phyloP scores from a whole-genome alignment of 2,113 vertebrate genomes.

The Macaca nemestrina region DNA sequence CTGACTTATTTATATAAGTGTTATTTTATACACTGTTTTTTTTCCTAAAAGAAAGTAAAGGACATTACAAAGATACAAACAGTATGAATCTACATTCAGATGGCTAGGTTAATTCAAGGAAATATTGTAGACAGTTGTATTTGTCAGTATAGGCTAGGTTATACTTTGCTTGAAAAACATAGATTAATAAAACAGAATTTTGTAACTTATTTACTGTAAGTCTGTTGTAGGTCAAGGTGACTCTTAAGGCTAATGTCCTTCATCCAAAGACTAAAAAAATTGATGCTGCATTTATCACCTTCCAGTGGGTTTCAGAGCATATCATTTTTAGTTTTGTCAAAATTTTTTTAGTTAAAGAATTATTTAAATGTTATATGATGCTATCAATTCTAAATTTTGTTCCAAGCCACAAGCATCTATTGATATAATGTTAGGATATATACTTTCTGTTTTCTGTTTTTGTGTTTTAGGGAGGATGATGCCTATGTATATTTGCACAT shows the following conservation, averaged over 20 bases:
- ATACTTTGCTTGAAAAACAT: background rate
- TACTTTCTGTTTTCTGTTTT: background rate
- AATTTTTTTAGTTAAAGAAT: background rate
- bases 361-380: background rate
- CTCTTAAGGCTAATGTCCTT: background rate
- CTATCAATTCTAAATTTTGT: background rate
- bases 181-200: background rate
- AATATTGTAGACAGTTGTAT: background rate
- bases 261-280: background rate
- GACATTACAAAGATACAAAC: background rate
- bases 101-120: background rate
- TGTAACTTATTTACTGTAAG: background rate
- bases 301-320: background rate
- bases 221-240: background rate
- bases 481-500: background rate
- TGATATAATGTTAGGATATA: background rate
- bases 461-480: background rate
- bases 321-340: background rate
- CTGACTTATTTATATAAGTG: background rate
- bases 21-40: background rate
- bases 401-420: background rate
- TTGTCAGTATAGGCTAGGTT: background rate
- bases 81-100: background rate
- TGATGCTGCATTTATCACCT: background rate
- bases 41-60: background rate